A percentile compares a stretch with the other conserved stretches of the same genome.
Conservation (phyloP, 2,113 vertebrate species). For the Bothrops jararaca region DNA sequence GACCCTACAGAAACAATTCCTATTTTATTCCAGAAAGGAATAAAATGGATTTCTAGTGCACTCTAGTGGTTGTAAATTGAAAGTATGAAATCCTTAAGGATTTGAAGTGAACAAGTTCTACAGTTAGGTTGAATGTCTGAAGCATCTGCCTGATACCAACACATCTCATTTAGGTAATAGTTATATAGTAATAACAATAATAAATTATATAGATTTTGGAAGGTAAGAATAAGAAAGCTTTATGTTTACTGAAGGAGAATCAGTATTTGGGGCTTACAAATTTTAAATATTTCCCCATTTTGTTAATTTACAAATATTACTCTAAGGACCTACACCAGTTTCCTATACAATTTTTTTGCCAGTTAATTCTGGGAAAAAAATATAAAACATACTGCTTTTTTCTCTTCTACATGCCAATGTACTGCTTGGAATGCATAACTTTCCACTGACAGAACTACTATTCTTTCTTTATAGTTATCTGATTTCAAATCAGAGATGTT, state of each 20-base stretch:
- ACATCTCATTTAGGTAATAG: not conserved
- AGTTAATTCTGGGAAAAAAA: not conserved
- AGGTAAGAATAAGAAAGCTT: not conserved
- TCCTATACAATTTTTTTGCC: not conserved
- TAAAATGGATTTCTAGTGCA: slow-evolving; percentile 53
- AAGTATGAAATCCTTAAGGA: slow-evolving; percentile 10
- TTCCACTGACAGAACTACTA: not conserved
- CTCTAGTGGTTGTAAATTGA: slow-evolving; percentile 62
- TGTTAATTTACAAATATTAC: not conserved
- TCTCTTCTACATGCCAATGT: not conserved
- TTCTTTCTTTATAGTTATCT: not conserved
- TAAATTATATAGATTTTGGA: not conserved
- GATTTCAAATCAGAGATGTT: not conserved
- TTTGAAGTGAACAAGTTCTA: not conserved
- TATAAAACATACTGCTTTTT: not conserved
- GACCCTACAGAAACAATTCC: not conserved
- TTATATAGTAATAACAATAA: not conserved
- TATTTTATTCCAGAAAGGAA: not conserved
- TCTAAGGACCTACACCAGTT: not conserved
- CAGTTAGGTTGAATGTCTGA: not conserved
- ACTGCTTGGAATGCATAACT: not conserved
- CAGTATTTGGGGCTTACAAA: not conserved
- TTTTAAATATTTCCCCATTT: not conserved
- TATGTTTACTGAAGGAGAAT: not conserved
- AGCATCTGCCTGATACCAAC: not conserved